Evolutionary conservation across 2,113 vertebrate genomes (phyloP), one percentile per base, ranked within the genome.

Genomic region (Channa argus): DNA sequence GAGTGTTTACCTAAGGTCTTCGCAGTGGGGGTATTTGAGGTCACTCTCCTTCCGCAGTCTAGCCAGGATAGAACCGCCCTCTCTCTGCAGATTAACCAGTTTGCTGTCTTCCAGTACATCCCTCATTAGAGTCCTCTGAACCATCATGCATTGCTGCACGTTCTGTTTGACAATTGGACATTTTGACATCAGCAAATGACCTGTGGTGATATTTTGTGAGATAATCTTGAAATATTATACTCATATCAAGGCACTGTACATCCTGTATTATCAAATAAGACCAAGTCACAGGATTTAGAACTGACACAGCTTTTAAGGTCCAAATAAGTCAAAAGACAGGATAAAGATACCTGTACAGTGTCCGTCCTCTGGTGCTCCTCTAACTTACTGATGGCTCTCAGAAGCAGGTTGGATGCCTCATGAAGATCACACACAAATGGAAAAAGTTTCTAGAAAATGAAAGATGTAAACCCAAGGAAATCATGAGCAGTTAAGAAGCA

Each of bases 111-210:
- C 88, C 73, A 99, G 90, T 39, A 98, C 95, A 0, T 89, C 85
- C 82, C 71, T 94, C 96, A 99, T 98, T 91, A 97, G 92, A 79
- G 94, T 92, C 84, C 87, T 94, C 92, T 96, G 96, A 79, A 94
- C 91, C 75, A 63, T 74, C 46, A 96, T 94, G 82, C 94, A 88
- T 0, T 75, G 56, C 14, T 93, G 79, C 0, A 82, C 95, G 10
- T 94, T 93, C 97, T 98, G 53, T 49, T 41, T 34, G 38, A 52
- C 24, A 13, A 61, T 79, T 34, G 5, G 0, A 37, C 5, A 15
- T 15, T 43, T 60, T 36, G 15, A 51, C 6, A 34, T 60, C 7
- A 54, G 24, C 6, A 47, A 68, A 15, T 55, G 0, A 50, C 8
- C n/a, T 37, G 13, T 11, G 36, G 34, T 15, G 14, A 24, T 24